Evolutionary conservation across 1,140 invertebrate genomes (phyloP).

Genomic region (Ylistrum balloti): DNA sequence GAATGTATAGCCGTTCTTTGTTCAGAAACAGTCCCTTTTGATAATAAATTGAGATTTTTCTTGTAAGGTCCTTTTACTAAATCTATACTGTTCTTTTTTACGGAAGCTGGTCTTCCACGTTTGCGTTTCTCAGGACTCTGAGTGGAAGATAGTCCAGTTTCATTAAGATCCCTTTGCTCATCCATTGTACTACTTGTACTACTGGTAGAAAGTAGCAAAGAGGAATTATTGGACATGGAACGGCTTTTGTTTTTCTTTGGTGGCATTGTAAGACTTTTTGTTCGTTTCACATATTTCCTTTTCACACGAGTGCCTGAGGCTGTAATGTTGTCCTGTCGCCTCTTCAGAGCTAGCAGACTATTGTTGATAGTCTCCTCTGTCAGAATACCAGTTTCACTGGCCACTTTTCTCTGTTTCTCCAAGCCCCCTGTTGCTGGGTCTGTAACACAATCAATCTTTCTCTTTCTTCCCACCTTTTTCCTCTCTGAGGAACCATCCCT

Average conservation of each 20-base stretch:
- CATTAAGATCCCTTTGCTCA: not conserved
- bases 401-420: not conserved
- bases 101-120: not conserved
- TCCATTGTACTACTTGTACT: not conserved
- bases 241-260: not conserved
- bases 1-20: not conserved
- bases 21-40: not conserved
- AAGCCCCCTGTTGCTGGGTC: not conserved
- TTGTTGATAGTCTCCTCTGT: constrained; percentile 23
- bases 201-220: not conserved
- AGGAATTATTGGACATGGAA: not conserved
- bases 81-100: not conserved
- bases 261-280: constrained; percentile 33
- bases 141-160: not conserved
- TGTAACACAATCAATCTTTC: not conserved
- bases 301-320: not conserved
- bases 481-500: too few species aligned
- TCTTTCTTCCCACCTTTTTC: not conserved
- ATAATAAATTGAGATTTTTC: not conserved
- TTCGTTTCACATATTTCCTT: not conserved
- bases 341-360: constrained; percentile 6
- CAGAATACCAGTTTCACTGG: not conserved
- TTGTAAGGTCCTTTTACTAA: constrained; percentile 37
- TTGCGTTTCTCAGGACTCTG: not conserved
- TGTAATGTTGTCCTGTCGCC: constrained; percentile 22